Conservation (phyloP, 2,888 invertebrate genomes). For the Chaetoderma sp. region DNA sequence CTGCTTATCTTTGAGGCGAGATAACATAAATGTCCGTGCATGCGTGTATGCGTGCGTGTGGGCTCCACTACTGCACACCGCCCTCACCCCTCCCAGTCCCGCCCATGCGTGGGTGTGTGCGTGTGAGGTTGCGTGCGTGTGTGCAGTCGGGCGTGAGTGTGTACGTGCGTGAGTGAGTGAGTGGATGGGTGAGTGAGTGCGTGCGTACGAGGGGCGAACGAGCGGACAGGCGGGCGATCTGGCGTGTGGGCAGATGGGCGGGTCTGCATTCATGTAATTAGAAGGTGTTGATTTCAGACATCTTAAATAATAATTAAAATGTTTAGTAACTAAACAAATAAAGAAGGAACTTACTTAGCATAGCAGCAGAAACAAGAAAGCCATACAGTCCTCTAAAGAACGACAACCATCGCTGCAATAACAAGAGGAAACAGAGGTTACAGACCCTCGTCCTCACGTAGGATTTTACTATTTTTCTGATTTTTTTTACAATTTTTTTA, state of each 20-base stretch:
- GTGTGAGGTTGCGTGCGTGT: no score
- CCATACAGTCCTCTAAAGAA: constrained; percentile 47
- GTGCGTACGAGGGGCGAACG: not conserved
- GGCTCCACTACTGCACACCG: no score
- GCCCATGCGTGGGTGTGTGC: no score
- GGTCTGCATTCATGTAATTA: not conserved
- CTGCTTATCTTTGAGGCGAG: no score
- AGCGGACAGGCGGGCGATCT: no score
- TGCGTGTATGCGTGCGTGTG: no score
- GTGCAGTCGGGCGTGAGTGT: no score
- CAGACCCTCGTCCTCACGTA: not conserved
- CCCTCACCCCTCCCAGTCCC: no score
- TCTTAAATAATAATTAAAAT: no score
- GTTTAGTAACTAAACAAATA: not conserved
- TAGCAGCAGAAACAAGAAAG: constrained; percentile 49
- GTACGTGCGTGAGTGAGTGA: no score
- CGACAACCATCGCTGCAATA: constrained; percentile 51
- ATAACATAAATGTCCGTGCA: no score
- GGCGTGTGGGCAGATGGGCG: not conserved
- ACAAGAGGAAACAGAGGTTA: not conserved
- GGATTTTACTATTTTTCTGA: not conserved
- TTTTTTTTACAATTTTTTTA: not conserved
- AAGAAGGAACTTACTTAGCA: constrained; percentile 43
- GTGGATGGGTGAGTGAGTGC: not conserved
- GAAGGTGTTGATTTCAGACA: no score